phyloP scores from a whole-genome alignment of 2,797 vertebrate genomes.

The Brotula barbata region DNA sequence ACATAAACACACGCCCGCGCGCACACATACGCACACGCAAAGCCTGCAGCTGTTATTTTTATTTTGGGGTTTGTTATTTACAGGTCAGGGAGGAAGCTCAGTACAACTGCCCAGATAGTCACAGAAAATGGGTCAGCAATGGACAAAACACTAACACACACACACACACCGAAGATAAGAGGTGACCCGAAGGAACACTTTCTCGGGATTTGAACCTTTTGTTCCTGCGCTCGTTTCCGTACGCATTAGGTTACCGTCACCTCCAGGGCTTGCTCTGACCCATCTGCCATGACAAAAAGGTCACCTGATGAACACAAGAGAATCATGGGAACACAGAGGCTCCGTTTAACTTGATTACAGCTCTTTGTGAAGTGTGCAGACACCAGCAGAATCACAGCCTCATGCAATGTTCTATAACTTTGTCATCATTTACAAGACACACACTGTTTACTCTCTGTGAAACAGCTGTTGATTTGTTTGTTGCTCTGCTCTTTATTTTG shows the following conservation, averaged over 20 bases:
- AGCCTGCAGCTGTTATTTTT: conserved; percentile 59
- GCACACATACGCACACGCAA: conserved; percentile 24
- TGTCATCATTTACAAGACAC: background rate
- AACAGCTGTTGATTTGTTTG: conserved; percentile 68
- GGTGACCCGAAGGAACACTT: conserved; percentile 17
- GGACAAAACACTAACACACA: background rate
- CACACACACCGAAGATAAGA: too few relatives aligned
- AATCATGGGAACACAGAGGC: conserved; percentile 53
- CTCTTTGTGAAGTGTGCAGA: background rate
- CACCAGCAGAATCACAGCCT: background rate
- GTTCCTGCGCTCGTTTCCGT: conserved; percentile 51
- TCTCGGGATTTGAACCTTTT: conserved; percentile 67
- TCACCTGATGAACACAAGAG: conserved; percentile 60
- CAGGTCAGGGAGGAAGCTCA: conserved; percentile 62
- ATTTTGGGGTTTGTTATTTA: conserved; percentile 60
- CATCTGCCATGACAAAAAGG: conserved; percentile 62
- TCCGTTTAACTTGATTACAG: too few relatives aligned
- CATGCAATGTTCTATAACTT: conserved; percentile 23
- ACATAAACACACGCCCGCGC: conserved; percentile 13
- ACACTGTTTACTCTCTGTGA: background rate
- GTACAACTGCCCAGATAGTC: conserved; percentile 53
- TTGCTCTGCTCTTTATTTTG: conserved; percentile 81
- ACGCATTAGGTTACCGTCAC: conserved; percentile 58
- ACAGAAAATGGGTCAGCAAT: conserved; percentile 56
- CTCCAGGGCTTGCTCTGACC: conserved; percentile 63